Evolutionary conservation across 2,888 invertebrate genomes (phyloP).

Genomic region (Cataglyphis livida): DNA sequence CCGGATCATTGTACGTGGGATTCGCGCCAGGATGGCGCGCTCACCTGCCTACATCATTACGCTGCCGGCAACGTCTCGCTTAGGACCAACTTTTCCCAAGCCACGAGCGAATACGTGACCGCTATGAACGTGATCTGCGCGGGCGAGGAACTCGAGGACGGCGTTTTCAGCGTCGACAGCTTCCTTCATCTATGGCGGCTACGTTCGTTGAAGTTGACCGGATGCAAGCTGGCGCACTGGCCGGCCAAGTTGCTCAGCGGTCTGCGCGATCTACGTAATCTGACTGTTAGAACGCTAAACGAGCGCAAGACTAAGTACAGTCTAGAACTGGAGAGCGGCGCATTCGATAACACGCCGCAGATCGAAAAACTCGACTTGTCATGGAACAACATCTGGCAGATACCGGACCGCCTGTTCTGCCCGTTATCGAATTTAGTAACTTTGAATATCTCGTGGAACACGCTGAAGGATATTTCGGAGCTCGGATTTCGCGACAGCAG

Average conservation of each 20-base stretch:
- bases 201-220: conserved; percentile 92
- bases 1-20: conserved; percentile 94
- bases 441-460: conserved; percentile 95
- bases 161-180: conserved; percentile 84
- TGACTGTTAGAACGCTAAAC: conserved; percentile 94
- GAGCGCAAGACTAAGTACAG: conserved; percentile 87
- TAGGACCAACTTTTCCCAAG: conserved; percentile 92
- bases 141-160: conserved; percentile 67
- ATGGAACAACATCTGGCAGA: conserved; percentile 95
- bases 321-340: conserved; percentile 92
- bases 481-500: conserved; percentile 92
- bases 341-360: conserved; percentile 92
- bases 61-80: conserved; percentile 86
- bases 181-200: conserved; percentile 93
- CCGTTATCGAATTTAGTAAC: conserved; percentile 92
- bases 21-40: conserved; percentile 78
- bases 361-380: conserved; percentile 94
- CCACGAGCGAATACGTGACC: conserved; percentile 89
- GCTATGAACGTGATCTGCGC: conserved; percentile 79
- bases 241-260: conserved; percentile 93
- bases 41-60: conserved; percentile 87
- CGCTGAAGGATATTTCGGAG: conserved; percentile 95
- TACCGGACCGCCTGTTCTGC: conserved; percentile 95
- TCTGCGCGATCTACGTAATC: conserved; percentile 92
- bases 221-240: conserved; percentile 95